Evolutionary conservation across 2,888 invertebrate genomes (phyloP).

Genomic region (Eupeodes luniger): DNA sequence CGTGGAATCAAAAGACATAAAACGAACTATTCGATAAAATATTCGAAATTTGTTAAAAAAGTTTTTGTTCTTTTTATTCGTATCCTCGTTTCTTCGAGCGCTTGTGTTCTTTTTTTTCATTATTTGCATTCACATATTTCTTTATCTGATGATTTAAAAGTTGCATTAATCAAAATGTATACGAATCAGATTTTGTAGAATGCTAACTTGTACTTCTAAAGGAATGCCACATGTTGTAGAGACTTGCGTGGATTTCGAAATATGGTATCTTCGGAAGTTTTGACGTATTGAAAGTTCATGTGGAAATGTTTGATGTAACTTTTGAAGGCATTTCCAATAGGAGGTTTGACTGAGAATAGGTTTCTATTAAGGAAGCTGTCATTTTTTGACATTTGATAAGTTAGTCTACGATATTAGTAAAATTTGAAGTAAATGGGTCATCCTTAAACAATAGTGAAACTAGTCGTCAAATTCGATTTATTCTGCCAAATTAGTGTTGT

Average conservation of each 20-base stretch:
- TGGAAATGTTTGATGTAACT: too few relatives aligned
- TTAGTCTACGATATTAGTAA: too few relatives aligned
- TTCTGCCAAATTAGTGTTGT: too few relatives aligned
- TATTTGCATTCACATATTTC: constrained; percentile 25
- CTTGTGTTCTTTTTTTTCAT: constrained; percentile 15
- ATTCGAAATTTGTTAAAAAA: constrained; percentile 61
- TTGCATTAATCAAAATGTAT: constrained; percentile 72
- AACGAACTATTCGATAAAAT: constrained; percentile 58
- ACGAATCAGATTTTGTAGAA: constrained; percentile 51
- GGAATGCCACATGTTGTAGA: neutral
- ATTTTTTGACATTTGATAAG: too few relatives aligned
- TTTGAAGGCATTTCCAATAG: too few relatives aligned
- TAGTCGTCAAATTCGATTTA: too few relatives aligned
- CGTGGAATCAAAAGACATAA: constrained; percentile 23
- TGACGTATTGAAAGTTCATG: too few relatives aligned
- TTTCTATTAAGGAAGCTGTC: too few relatives aligned
- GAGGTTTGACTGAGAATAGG: too few relatives aligned
- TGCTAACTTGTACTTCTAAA: neutral
- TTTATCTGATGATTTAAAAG: constrained; percentile 64
- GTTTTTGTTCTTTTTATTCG: constrained; percentile 36
- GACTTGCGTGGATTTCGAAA: neutral
- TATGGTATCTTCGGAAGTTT: too few relatives aligned
- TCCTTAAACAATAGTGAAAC: too few relatives aligned
- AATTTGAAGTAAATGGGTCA: too few relatives aligned
- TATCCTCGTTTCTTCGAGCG: neutral